phyloP scores from a whole-genome alignment of 1,140 invertebrate species.

The Atta colombica region DNA sequence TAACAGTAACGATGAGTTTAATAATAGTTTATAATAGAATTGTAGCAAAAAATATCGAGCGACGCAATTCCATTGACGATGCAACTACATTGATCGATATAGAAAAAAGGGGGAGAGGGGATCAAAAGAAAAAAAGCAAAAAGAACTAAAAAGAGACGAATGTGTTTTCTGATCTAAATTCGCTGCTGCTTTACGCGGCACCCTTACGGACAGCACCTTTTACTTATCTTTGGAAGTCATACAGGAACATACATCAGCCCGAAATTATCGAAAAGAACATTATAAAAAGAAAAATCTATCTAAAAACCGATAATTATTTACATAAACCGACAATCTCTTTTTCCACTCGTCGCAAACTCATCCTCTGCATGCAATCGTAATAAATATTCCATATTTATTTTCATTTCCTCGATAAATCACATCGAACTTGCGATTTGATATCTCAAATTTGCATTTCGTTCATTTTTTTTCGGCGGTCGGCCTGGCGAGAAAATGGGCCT shows the following conservation, averaged over 20 bases:
- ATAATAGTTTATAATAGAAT: conserved; percentile 49
- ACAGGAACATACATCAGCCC: conserved; percentile 70
- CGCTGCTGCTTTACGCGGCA: not conserved
- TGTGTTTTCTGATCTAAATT: conserved; percentile 20
- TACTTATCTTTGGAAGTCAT: conserved; percentile 68
- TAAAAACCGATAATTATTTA: conserved; percentile 24
- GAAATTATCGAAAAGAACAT: conserved; percentile 52
- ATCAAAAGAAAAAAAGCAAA: not conserved
- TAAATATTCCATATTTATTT: not conserved
- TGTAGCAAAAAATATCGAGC: conserved; percentile 53
- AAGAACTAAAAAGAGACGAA: conserved; percentile 24
- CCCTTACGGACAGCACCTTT: conserved; percentile 62
- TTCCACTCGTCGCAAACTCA: not conserved
- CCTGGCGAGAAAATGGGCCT: conserved; percentile 70
- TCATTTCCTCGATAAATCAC: conserved; percentile 40
- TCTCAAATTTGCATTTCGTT: conserved; percentile 1
- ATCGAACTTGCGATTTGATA: conserved; percentile 11
- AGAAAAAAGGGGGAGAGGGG: conserved; percentile 13
- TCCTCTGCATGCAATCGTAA: not conserved
- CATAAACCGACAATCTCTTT: conserved; percentile 15
- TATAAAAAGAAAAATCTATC: conserved; percentile 12
- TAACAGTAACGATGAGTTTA: conserved; percentile 66
- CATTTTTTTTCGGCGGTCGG: conserved; percentile 18
- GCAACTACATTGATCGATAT: conserved; percentile 11
- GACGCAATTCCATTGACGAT: conserved; percentile 18